Conservation (phyloP, 1,140 invertebrate species). For the Pentalonia nigronervosa region DNA sequence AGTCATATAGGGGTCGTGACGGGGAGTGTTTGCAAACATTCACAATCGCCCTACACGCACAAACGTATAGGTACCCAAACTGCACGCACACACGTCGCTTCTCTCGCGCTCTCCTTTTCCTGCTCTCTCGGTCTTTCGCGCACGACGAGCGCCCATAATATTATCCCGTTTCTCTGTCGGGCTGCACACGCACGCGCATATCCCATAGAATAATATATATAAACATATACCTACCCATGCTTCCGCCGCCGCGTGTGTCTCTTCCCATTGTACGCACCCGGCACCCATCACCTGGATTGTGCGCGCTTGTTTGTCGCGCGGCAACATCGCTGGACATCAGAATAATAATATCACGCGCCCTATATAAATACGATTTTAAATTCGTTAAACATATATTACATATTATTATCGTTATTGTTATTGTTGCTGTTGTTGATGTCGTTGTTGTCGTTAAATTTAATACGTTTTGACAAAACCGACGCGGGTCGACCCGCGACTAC, state of each 20-base stretch:
- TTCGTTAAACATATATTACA: conserved; percentile 11
- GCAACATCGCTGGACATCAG: neutral
- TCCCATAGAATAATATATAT: neutral
- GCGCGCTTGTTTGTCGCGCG: neutral
- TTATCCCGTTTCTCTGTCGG: neutral
- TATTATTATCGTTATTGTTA: neutral
- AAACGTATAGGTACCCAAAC: too few species aligned
- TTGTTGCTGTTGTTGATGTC: neutral
- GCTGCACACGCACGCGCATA: neutral
- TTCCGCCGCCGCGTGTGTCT: neutral
- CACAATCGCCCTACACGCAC: conserved; percentile 35
- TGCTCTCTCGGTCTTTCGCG: neutral
- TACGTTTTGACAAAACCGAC: neutral
- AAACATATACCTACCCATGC: neutral
- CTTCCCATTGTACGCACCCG: conserved; percentile 15
- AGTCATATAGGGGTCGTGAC: conserved; percentile 42
- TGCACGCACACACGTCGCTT: neutral
- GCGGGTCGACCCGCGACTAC: neutral
- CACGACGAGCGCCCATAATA: neutral
- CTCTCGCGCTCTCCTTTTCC: neutral
- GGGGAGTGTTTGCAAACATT: conserved; percentile 56
- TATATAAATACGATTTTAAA: conserved; percentile 18
- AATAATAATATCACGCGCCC: neutral
- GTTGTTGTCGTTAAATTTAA: neutral
- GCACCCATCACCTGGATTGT: neutral